These are phyloP conservation scores for Triops longicaudatus DNA, from an alignment of 1,140 invertebrate genomes.

Conservation along the genomic window DNA sequence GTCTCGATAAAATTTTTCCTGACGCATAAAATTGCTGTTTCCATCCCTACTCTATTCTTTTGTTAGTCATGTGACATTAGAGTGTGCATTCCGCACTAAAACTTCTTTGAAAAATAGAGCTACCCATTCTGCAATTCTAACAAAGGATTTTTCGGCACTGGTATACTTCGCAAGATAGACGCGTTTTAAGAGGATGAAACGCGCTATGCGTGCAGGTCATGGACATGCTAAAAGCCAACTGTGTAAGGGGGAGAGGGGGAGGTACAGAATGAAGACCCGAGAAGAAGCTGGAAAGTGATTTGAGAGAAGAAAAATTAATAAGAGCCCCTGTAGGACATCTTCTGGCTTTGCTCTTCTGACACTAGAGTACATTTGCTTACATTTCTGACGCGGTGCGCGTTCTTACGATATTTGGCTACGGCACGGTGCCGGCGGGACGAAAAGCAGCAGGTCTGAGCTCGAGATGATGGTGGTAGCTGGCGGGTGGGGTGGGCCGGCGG, in stretches of 20 bases:
- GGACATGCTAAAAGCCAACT: background rate
- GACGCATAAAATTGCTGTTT: no score
- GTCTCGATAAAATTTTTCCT: no score
- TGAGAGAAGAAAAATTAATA: background rate
- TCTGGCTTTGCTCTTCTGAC: background rate
- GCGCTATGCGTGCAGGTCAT: background rate
- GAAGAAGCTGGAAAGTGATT: background rate
- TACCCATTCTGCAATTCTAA: no score
- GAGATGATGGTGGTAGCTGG: slow-evolving; percentile 3
- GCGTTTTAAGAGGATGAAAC: background rate
- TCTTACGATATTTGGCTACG: background rate
- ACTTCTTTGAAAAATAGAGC: no score
- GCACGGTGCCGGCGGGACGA: background rate
- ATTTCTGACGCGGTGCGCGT: background rate
- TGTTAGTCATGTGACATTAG: no score
- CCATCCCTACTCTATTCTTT: no score
- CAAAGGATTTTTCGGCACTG: no score
- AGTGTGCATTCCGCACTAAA: no score
- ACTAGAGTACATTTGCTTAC: slow-evolving; percentile 11
- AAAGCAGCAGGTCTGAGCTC: background rate
- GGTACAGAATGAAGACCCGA: background rate
- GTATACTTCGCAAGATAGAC: background rate
- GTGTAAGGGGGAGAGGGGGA: background rate
- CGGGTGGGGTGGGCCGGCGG: background rate
- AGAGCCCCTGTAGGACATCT: background rate